Evolutionary conservation across 2,888 invertebrate genomes (phyloP), one percentile per base, ranked within the genome.

Genomic region (Lithophane semibrunnea): DNA sequence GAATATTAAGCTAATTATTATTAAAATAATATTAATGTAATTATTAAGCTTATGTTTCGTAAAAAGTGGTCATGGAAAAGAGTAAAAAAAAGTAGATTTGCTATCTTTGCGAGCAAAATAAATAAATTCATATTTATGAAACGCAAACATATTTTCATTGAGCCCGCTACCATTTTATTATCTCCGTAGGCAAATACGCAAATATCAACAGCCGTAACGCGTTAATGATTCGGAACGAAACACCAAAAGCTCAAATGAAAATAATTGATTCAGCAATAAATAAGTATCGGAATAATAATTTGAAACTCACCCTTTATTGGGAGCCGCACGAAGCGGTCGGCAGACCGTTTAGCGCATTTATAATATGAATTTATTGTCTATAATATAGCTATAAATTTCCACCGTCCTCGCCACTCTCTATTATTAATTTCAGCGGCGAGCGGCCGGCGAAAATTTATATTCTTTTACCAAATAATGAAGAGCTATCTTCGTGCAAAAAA

Each of bases 341-440:
- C 79, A 68, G 86, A 66, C 69, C 87, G 84, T 90, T 92, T 89
- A 90, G 81, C 85, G 72, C 89, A 90, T 92, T 92, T 91, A 91
- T 91, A 91, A 92, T 92, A 92, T 90, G 88, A 92, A 94, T 94
- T 94, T 93, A 93, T 92, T 86, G 92, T 89, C 85, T 90, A 89
- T 94, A 93, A 94, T 94, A 91, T 91, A 92, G 90, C 91, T 80
- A 93, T 94, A 94, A 94, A 94, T 94, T 90, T 90, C 88, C 85
- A 73, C 77, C 86, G 89, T 85, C 80, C 85, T 81, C 88, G 80
- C 73, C 89, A 83, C 79, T 88, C 89, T 90, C 89, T 90, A 90
- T 93, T 94, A 95, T 94, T 94, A 95, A 94, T 94, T 94, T 94
- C 90, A 89, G 85, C 88, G 86, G 80, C 84, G 85, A 83, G 86